These are phyloP conservation scores for Orthosia gothica DNA, from an alignment of 2,888 invertebrate species.

Conservation along the genomic window DNA sequence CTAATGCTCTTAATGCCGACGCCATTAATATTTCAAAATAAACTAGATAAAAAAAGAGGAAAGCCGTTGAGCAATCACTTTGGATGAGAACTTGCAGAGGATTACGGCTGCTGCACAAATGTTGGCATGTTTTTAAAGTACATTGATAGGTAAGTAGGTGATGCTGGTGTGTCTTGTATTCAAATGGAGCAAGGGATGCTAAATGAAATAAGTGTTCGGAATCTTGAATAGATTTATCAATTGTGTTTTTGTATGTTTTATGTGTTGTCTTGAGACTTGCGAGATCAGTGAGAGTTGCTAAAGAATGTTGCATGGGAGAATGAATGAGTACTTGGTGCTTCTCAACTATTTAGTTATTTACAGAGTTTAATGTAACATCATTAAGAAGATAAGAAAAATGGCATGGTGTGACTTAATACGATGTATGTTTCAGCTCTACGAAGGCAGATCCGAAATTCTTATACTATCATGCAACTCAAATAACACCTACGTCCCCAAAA, in stretches of 20 bases:
- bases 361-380: too few relatives aligned
- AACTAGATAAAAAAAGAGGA: slow-evolving; percentile 87
- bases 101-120: slow-evolving; percentile 55
- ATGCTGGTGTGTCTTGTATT: slow-evolving; percentile 23
- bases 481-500: neutral
- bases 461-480: neutral
- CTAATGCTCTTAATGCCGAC: slow-evolving; percentile 88
- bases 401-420: too few relatives aligned
- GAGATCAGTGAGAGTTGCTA: slow-evolving; percentile 7
- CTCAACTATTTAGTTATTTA: too few relatives aligned
- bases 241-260: slow-evolving; percentile 18
- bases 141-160: slow-evolving; percentile 17
- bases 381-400: too few relatives aligned
- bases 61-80: slow-evolving; percentile 72
- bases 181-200: slow-evolving; percentile 28
- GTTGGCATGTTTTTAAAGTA: slow-evolving; percentile 30
- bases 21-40: slow-evolving; percentile 91
- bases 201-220: neutral
- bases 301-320: neutral
- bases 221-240: neutral
- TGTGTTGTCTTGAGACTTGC: slow-evolving; percentile 16
- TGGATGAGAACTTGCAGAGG: slow-evolving; percentile 68
- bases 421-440: neutral
- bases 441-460: too few relatives aligned
- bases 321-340: too few relatives aligned